These are phyloP conservation scores for Porphyrio hochstetteri DNA, from an alignment of 2,113 vertebrate genomes.

Conservation along the genomic window DNA sequence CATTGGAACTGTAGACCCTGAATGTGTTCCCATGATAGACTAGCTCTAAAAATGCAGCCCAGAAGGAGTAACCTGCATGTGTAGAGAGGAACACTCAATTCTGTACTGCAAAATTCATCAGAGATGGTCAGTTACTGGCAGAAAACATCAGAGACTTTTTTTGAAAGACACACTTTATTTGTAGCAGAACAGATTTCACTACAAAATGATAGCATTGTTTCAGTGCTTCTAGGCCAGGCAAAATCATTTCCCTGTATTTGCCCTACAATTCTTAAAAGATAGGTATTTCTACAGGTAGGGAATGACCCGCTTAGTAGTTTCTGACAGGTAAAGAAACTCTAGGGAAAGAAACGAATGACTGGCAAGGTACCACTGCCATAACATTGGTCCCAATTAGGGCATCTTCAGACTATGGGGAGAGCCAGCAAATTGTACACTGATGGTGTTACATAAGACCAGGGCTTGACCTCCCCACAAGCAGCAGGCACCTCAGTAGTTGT, in stretches of 20 bases:
- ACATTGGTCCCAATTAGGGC: accelerated
- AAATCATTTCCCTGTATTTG: neutral
- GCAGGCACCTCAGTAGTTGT: accelerated
- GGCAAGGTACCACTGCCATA: neutral
- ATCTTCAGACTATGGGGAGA: neutral
- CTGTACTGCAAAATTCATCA: neutral
- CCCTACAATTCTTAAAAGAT: neutral
- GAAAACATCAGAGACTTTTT: neutral
- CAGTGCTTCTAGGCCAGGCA: neutral
- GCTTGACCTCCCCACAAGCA: accelerated
- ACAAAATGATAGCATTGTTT: neutral
- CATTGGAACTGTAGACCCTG: neutral
- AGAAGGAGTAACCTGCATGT: neutral
- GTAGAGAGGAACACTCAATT: neutral
- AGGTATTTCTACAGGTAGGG: neutral
- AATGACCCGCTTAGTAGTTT: neutral
- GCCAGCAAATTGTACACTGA: neutral
- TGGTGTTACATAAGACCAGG: neutral
- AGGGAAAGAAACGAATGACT: neutral
- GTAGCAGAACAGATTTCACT: neutral
- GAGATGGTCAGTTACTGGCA: neutral
- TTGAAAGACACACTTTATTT: neutral
- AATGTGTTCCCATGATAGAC: neutral
- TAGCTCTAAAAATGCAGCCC: neutral
- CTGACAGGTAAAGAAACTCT: neutral